These are phyloP conservation scores for Pionites leucogaster DNA, from an alignment of 2,113 vertebrate genomes.

Conservation along the genomic window DNA sequence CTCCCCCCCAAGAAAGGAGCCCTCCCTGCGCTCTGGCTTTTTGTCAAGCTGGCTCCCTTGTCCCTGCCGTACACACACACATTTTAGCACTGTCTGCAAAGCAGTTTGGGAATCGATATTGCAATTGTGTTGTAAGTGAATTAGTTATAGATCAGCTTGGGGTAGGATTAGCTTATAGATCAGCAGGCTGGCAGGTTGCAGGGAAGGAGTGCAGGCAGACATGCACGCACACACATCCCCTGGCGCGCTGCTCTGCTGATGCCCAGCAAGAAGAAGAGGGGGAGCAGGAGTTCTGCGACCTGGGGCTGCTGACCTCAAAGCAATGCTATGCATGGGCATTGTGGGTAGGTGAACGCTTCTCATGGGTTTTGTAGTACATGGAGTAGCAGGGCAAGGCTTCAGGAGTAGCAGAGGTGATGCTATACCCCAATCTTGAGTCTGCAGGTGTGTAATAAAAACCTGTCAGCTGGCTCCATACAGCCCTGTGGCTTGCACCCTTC, in stretches of 20 bases:
- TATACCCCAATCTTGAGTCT: background rate
- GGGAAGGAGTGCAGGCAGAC: slow-evolving; percentile 1
- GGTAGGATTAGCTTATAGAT: slow-evolving; percentile 72
- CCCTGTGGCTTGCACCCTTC: background rate
- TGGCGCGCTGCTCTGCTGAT: background rate
- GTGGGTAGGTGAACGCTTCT: fast-evolving
- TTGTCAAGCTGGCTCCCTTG: background rate
- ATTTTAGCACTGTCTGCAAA: slow-evolving; percentile 67
- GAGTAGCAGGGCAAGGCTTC: background rate
- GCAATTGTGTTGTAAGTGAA: slow-evolving; percentile 76
- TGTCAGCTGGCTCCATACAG: fast-evolving
- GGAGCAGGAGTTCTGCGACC: background rate
- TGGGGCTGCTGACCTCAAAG: background rate
- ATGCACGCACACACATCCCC: background rate
- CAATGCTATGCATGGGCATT: fast-evolving
- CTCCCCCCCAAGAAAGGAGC: background rate
- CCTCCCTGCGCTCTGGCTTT: background rate
- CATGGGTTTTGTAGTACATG: background rate
- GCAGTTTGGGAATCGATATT: slow-evolving; percentile 71
- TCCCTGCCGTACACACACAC: background rate
- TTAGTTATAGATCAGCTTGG: slow-evolving; percentile 76
- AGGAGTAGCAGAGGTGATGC: background rate
- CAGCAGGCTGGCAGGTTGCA: slow-evolving; percentile 62
- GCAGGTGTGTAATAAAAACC: background rate
- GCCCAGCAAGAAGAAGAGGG: background rate